Evolutionary conservation across 2,797 vertebrate species (phyloP), one percentile per base, ranked within the genome.

Genomic region (Pristis pectinata): DNA sequence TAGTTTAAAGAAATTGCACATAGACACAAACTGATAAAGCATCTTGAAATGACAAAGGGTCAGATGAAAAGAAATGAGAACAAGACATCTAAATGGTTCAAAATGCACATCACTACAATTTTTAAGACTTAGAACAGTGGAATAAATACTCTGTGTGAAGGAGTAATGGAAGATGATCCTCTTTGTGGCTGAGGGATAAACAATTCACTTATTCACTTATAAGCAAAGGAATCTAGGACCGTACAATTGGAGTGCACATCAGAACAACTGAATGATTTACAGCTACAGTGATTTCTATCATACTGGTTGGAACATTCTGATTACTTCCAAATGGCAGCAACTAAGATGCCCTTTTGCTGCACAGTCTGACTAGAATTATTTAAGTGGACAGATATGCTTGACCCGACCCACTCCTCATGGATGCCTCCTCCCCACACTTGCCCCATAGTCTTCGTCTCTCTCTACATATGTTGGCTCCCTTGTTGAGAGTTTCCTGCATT

Each of bases 121-220:
- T 64, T 44, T 82, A 49, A 22, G 41, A 44, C 11, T 85, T 37
- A 70, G 24, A 61, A 37, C 83, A 95, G 4, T 37, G 70, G 59
- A 94, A 87, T 7, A 93, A 79, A 80, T 77, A 82, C n/a, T 82
- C 77, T 80, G 19, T 49, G 53, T 5, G 59, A 37, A 79, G 37
- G 53, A 87, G 56, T 87, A 61, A 44, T 67, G 87, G 49, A 59
- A n/a, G 61, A 24, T 34, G 27, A 1, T 74, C 34, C 87, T 49
- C 80, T 95, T 56, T 59, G 82, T 37, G 44, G 22, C 82, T 87
- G 83, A 30, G 80, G 3, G 44, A 49, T 83, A 34, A 44, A 94
- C 59, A 94, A 94, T 95, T 72, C 93, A 94, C 85, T 94, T 95
- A n/a, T n/a, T 41, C 64, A 61, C n/a, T 87, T 87, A 72, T 94